A percentile compares a stretch with the other conserved stretches of the same genome.
Conservation (phyloP, 2,888 invertebrate species). For the Chromoteleia sp. region DNA sequence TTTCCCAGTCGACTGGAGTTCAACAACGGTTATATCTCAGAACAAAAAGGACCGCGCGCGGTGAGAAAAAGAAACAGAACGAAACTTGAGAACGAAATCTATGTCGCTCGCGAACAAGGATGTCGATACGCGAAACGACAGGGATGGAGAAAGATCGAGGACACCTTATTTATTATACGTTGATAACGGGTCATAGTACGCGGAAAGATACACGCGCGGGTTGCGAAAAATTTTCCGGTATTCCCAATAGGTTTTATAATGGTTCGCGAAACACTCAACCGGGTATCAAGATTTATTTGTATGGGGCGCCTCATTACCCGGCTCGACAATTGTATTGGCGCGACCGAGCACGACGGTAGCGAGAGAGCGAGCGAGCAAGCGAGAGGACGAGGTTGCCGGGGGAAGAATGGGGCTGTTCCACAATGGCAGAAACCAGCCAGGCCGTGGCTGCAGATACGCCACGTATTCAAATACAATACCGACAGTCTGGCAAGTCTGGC, state of each 20-base stretch:
- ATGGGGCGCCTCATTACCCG: constrained; percentile 84
- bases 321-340: constrained; percentile 80
- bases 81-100: constrained; percentile 34
- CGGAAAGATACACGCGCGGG: constrained; percentile 65
- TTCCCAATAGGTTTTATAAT: constrained; percentile 76
- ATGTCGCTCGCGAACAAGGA: constrained; percentile 16
- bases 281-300: constrained; percentile 84
- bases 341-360: constrained; percentile 74
- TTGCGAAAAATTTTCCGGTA: constrained; percentile 55
- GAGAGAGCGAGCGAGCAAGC: constrained; percentile 41
- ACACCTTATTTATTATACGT: constrained; percentile 52
- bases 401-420: constrained; percentile 64
- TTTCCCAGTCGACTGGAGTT: constrained; percentile 52
- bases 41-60: too few species aligned
- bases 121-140: not conserved
- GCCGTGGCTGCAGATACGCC: constrained; percentile 79
- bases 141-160: constrained; percentile 12
- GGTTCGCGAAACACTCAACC: constrained; percentile 80
- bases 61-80: constrained; percentile 22
- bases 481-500: constrained; percentile 78
- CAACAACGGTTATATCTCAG: constrained; percentile 55
- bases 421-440: constrained; percentile 68
- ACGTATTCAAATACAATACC: constrained; percentile 83
- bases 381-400: constrained; percentile 69
- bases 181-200: constrained; percentile 33